These are phyloP conservation scores for Drosophila lacicola DNA, from an alignment of 2,888 invertebrate genomes.

Conservation along the genomic window DNA sequence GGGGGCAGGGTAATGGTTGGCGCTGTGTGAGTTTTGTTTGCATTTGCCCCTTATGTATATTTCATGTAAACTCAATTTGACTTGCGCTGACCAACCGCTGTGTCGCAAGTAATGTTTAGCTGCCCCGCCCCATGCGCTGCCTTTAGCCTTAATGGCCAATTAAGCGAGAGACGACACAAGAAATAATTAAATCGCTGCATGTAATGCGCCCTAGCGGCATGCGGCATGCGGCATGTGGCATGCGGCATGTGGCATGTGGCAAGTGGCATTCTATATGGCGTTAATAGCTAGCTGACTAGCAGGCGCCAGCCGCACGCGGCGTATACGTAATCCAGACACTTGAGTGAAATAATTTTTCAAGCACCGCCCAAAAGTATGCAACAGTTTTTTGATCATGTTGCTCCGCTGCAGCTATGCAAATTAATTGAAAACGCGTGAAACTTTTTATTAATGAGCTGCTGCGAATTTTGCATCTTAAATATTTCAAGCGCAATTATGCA, in stretches of 20 bases:
- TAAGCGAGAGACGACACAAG: slow-evolving; percentile 84
- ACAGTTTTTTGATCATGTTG: slow-evolving; percentile 9
- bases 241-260: slow-evolving; percentile 9
- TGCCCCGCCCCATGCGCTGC: not conserved
- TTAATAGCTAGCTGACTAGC: slow-evolving; percentile 21
- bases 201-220: slow-evolving; percentile 47
- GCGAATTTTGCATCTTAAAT: slow-evolving; percentile 42
- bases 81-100: slow-evolving; percentile 67
- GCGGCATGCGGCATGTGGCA: slow-evolving; percentile 15
- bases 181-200: slow-evolving; percentile 84
- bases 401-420: slow-evolving; percentile 19
- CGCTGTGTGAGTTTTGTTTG: not conserved
- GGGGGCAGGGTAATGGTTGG: too few species aligned
- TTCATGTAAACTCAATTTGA: slow-evolving; percentile 78
- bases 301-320: slow-evolving; percentile 49
- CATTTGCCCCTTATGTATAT: slow-evolving; percentile 63
- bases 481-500: slow-evolving; percentile 76
- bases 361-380: slow-evolving; percentile 57
- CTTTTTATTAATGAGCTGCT: slow-evolving; percentile 56
- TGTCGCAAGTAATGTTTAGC: slow-evolving; percentile 53
- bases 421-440: slow-evolving; percentile 20
- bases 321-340: slow-evolving; percentile 49
- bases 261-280: slow-evolving; percentile 4
- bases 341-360: slow-evolving; percentile 22
- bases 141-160: slow-evolving; percentile 83